Evolutionary conservation across 2,113 vertebrate genomes (phyloP).

Genomic region (Ptilorrhoa leucosticta): DNA sequence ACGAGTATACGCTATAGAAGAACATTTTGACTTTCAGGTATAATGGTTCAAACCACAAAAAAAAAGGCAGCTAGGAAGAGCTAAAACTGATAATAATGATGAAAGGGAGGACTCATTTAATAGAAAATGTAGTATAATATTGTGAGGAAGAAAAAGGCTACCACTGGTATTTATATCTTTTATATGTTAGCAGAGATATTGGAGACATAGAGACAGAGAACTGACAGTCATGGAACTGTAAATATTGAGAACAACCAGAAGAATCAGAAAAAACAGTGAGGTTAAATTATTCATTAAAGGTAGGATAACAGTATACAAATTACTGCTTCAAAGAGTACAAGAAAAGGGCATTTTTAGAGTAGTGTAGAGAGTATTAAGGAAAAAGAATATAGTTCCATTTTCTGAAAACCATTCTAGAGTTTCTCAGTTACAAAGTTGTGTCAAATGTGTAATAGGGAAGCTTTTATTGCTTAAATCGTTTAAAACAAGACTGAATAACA

Average conservation of each 20-base stretch:
- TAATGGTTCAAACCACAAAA: neutral
- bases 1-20: fast-evolving
- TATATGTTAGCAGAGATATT: neutral
- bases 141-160: neutral
- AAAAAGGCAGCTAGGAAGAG: neutral
- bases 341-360: neutral
- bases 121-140: neutral
- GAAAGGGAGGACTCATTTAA: neutral
- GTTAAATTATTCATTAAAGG: neutral
- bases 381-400: neutral
- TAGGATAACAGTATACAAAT: neutral
- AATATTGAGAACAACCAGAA: neutral
- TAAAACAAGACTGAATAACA: neutral
- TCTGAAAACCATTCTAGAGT: neutral
- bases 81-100: neutral
- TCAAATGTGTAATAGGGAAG: neutral
- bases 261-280: neutral
- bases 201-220: neutral
- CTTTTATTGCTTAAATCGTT: neutral
- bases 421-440: neutral
- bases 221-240: neutral
- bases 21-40: neutral
- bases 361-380: neutral
- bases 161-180: neutral
- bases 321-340: neutral